A percentile compares a stretch with the other conserved stretches of the same genome.
These are phyloP conservation scores for Clarias gariepinus DNA, from an alignment of 2,113 vertebrate genomes.

Conservation along the genomic window DNA sequence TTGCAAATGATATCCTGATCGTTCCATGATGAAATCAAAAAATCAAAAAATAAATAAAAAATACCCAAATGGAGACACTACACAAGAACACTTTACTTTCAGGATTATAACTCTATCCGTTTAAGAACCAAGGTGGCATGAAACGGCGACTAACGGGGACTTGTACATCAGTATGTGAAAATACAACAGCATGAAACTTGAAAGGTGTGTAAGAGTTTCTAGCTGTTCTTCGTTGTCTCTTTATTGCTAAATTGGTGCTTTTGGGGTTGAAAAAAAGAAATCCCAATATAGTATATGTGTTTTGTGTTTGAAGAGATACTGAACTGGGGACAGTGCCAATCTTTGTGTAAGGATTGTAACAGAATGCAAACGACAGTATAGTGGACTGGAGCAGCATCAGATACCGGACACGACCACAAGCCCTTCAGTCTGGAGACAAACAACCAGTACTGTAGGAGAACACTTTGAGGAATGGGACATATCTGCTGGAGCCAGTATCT, in stretches of 20 bases:
- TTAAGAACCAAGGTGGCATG: background rate
- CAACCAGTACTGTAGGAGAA: slow-evolving; percentile 8
- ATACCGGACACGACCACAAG: slow-evolving; percentile 15
- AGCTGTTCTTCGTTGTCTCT: slow-evolving; percentile 34
- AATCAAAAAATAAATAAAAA: slow-evolving; percentile 37
- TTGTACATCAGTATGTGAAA: slow-evolving; percentile 27
- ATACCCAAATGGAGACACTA: slow-evolving; percentile 12
- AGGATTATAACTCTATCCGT: background rate
- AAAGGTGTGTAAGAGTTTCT: slow-evolving; percentile 26
- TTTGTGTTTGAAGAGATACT: slow-evolving; percentile 29
- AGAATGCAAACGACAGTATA: background rate
- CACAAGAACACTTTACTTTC: background rate
- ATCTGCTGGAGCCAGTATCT: slow-evolving; percentile 31
- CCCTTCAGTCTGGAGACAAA: background rate
- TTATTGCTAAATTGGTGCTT: slow-evolving; percentile 43
- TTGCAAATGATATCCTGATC: slow-evolving; percentile 64
- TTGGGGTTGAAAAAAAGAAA: background rate
- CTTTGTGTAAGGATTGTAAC: background rate
- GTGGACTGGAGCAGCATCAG: background rate
- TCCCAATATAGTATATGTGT: slow-evolving; percentile 11
- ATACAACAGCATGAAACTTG: slow-evolving; percentile 22
- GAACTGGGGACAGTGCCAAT: slow-evolving; percentile 36
- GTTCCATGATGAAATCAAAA: slow-evolving; percentile 62
- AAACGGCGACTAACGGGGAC: slow-evolving; percentile 14
- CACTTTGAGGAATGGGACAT: slow-evolving; percentile 11